A percentile compares a stretch with the other conserved stretches of the same genome.
Evolutionary conservation across 1,140 invertebrate species (phyloP).

Genomic region (Laodelphax striatellus): DNA sequence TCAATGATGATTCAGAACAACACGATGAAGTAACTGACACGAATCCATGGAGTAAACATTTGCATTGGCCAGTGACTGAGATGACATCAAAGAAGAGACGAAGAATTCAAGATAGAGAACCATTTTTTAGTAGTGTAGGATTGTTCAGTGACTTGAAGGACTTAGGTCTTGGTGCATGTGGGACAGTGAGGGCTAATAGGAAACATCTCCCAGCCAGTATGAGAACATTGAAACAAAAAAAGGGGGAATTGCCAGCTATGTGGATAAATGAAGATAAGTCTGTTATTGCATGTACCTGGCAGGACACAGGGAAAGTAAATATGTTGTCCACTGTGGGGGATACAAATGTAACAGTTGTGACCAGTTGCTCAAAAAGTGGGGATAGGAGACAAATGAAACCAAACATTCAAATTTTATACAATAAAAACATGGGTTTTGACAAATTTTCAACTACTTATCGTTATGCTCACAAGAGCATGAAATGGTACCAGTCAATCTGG

Average conservation of each 20-base stretch:
- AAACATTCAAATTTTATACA: neutral
- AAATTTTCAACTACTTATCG: neutral
- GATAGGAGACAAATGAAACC: neutral
- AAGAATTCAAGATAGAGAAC: too few relatives aligned
- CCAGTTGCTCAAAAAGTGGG: too few relatives aligned
- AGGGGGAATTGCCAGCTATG: constrained; percentile 19
- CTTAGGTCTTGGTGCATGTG: constrained; percentile 21
- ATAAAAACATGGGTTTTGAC: constrained; percentile 1
- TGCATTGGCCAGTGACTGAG: too few relatives aligned
- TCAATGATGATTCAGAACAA: too few relatives aligned
- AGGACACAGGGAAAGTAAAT: neutral
- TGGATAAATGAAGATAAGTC: neutral
- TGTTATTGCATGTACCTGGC: constrained; percentile 1
- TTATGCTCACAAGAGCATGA: neutral
- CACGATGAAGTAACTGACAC: too few relatives aligned
- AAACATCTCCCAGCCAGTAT: constrained; percentile 18
- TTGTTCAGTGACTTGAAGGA: constrained; percentile 14
- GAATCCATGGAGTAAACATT: too few relatives aligned
- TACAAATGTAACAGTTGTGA: neutral
- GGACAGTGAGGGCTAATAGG: constrained; percentile 18
- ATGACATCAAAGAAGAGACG: too few relatives aligned
- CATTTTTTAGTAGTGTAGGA: constrained; percentile 18
- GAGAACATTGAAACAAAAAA: constrained; percentile 16
- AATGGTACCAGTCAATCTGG: constrained; percentile 1
- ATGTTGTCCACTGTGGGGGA: neutral